Evolutionary conservation across 2,888 invertebrate genomes (phyloP).

Genomic region (Plagodis dolabraria): DNA sequence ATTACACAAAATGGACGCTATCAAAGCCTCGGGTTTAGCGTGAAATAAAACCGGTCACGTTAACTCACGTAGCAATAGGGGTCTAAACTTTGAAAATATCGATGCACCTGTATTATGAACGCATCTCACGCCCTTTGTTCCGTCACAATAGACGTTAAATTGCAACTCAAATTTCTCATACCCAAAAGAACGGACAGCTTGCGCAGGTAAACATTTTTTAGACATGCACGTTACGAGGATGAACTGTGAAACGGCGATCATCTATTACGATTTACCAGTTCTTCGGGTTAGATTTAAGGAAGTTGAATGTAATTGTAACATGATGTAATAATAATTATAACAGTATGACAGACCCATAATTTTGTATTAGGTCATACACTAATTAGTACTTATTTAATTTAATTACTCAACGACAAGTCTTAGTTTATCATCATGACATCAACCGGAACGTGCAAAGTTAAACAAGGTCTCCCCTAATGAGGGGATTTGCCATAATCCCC

Average conservation of each 20-base stretch:
- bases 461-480: too few relatives aligned
- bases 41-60: slow-evolving; percentile 76
- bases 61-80: slow-evolving; percentile 53
- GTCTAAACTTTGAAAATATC: slow-evolving; percentile 63
- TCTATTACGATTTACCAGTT: slow-evolving; percentile 45
- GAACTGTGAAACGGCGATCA: slow-evolving; percentile 41
- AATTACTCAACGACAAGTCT: too few relatives aligned
- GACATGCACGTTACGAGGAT: slow-evolving; percentile 44
- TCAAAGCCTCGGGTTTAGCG: slow-evolving; percentile 69
- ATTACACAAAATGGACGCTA: slow-evolving; percentile 77
- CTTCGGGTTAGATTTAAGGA: slow-evolving; percentile 9
- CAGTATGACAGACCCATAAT: too few relatives aligned
- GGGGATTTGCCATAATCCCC: too few relatives aligned
- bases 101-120: slow-evolving; percentile 81
- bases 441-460: too few relatives aligned
- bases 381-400: too few relatives aligned
- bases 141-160: slow-evolving; percentile 79
- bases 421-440: too few relatives aligned
- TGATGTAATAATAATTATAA: too few relatives aligned
- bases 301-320: too few relatives aligned
- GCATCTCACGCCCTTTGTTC: slow-evolving; percentile 78
- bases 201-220: slow-evolving; percentile 66
- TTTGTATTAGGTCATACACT: too few relatives aligned
- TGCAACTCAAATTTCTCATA: slow-evolving; percentile 79
- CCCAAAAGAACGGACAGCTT: slow-evolving; percentile 57